Evolutionary conservation across 2,797 vertebrate species (phyloP).

Genomic region (Pantherophis vulpinus): DNA sequence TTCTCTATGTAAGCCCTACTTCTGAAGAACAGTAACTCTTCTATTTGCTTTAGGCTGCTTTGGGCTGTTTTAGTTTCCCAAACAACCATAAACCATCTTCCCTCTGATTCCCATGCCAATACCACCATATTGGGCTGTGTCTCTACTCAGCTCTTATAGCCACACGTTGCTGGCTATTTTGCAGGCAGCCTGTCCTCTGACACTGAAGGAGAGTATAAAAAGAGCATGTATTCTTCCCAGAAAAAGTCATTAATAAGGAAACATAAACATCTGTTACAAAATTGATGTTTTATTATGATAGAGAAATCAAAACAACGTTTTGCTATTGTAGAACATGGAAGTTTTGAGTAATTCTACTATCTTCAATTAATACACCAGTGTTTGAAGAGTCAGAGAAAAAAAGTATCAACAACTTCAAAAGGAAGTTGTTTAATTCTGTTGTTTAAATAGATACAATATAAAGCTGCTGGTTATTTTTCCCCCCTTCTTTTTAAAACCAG

Average conservation of each 20-base stretch:
- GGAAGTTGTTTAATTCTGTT: background rate
- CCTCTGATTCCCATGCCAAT: background rate
- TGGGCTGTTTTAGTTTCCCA: background rate
- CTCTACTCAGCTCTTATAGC: background rate
- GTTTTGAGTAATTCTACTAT: background rate
- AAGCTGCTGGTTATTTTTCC: background rate
- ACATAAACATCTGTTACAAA: background rate
- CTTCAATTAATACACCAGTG: background rate
- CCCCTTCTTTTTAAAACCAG: slow-evolving; percentile 27
- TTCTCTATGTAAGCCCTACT: background rate
- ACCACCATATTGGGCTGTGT: background rate
- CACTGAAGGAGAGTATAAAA: background rate
- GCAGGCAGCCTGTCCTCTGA: background rate
- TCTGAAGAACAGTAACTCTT: background rate
- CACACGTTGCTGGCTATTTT: background rate
- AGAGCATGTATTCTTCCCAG: background rate
- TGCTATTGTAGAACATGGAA: background rate
- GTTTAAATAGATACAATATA: background rate
- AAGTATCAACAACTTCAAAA: background rate
- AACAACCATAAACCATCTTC: background rate
- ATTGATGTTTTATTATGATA: background rate
- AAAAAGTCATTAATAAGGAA: background rate
- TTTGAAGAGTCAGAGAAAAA: background rate
- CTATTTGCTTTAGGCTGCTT: background rate
- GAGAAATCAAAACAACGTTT: background rate